phyloP scores from a whole-genome alignment of 1,140 invertebrate species.

The Orius insidiosus region DNA sequence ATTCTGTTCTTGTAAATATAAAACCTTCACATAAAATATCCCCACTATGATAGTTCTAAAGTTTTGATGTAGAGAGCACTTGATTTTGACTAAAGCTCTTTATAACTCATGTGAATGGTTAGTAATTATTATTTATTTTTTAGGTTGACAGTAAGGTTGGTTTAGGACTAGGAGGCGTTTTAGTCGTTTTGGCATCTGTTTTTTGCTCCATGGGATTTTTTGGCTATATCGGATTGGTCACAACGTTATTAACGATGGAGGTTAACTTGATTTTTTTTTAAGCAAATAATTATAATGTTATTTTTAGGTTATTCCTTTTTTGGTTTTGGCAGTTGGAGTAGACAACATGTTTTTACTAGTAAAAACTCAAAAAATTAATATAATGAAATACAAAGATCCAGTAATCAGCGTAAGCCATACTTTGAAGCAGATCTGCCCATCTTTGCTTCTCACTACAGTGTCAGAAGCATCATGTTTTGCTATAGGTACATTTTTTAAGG shows the following conservation, averaged over 20 bases:
- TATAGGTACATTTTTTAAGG: too few relatives aligned
- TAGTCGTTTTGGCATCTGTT: conserved; percentile 85
- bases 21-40: too few relatives aligned
- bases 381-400: conserved; percentile 48
- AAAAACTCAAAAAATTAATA: conserved; percentile 62
- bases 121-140: conserved; percentile 21
- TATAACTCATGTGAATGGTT: too few relatives aligned
- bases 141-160: conserved; percentile 85
- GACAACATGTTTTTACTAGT: conserved; percentile 99
- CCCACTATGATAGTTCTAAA: too few relatives aligned
- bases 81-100: conserved; percentile 23
- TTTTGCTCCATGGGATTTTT: conserved; percentile 84
- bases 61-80: too few relatives aligned
- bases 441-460: conserved; percentile 81
- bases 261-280: conserved; percentile 23
- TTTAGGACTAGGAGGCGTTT: conserved; percentile 75
- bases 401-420: conserved; percentile 75
- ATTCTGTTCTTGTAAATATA: too few relatives aligned
- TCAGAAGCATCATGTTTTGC: conserved; percentile 95
- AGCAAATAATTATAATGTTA: background rate
- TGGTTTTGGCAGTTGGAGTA: conserved; percentile 95
- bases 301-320: conserved; percentile 71
- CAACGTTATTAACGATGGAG: conserved; percentile 93
- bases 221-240: conserved; percentile 69
- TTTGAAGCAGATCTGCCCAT: conserved; percentile 82